Base-by-base conservation (phyloP, 2,113 vertebrate genomes). In the Morone saxatilis region DNA sequence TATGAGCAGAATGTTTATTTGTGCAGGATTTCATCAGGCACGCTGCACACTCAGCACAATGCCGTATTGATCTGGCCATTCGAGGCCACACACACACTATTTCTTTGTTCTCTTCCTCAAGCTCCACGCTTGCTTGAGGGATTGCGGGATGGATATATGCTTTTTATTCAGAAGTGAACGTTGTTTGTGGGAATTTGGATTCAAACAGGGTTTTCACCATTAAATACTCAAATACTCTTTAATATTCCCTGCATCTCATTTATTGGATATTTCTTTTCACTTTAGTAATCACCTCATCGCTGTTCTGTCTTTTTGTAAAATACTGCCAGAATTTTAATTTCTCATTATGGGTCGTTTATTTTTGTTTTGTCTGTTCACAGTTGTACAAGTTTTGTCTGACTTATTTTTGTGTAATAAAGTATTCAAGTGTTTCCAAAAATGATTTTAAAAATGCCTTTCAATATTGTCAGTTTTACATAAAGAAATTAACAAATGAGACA, bases 41-140 rank as follows among this genome's bases (percentile, higher is more conserved):
- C 54, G 45, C 90, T 92, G 91, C 91, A 83, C 63, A 86, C 67
- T 93, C 92, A 92, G 93, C 93, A 92, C 87, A 84, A 74, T 57
- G 71, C 53, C 0, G 38, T 88, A 92, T 93, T 83, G 92, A 93
- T 94, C 91, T n/a, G 84, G 70, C 75, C 76, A 53, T 43, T 54
- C 19, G 5, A 57, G 80, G 78, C 78, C 81, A 85, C 89, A 87
- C 81, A 41, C 68, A 71, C 51, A 14, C 51, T 16, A 67, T 70
- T 56, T 81, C 89, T 92, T 92, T 91, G 87, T 90, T 87, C 90
- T 45, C 50, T 41, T 72, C 48, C 61, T 79, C 19, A 5, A 69
- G 56, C 71, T 2, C 25, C 7, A 25, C 66, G 50, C 43, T 31
- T 47, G 45, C 65, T 31, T 56, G 47, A 56, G 76, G 43, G 43